Percentiles rank a stretch among this genome's conserved stretches.
Conservation (phyloP, 2,113 vertebrate species). For the Pachyramphus minor region DNA sequence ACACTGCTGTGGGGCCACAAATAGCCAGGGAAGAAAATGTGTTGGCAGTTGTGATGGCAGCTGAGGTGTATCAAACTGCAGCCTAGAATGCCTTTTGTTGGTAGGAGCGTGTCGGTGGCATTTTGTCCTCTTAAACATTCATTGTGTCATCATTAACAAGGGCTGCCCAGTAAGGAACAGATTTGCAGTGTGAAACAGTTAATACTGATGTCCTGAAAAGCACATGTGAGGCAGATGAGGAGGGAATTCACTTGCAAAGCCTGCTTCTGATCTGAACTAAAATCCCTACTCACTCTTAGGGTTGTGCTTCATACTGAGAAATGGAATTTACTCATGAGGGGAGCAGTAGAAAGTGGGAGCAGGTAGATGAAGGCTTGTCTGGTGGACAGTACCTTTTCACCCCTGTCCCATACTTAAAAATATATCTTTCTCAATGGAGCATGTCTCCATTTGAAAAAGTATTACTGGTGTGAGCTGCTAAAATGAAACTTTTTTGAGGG, state of each 20-base stretch:
- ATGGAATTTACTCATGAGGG: not conserved
- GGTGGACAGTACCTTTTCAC: not conserved
- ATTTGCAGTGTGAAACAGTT: not conserved
- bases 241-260: not conserved
- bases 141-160: not conserved
- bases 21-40: not conserved
- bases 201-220: not conserved
- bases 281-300: accelerated
- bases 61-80: not conserved
- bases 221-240: not conserved
- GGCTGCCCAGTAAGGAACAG: not conserved
- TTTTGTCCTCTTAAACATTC: not conserved
- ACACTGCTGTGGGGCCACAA: not conserved
- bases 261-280: not conserved
- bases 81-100: not conserved
- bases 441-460: not conserved
- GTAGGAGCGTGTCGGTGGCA: not conserved
- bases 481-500: not conserved
- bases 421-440: not conserved
- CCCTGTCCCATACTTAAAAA: not conserved
- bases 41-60: not conserved
- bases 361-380: not conserved
- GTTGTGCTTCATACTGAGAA: not conserved
- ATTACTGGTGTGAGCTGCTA: not conserved
- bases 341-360: not conserved